These are phyloP conservation scores for Piprites chloris DNA, from an alignment of 2,113 vertebrate genomes.

Conservation along the genomic window DNA sequence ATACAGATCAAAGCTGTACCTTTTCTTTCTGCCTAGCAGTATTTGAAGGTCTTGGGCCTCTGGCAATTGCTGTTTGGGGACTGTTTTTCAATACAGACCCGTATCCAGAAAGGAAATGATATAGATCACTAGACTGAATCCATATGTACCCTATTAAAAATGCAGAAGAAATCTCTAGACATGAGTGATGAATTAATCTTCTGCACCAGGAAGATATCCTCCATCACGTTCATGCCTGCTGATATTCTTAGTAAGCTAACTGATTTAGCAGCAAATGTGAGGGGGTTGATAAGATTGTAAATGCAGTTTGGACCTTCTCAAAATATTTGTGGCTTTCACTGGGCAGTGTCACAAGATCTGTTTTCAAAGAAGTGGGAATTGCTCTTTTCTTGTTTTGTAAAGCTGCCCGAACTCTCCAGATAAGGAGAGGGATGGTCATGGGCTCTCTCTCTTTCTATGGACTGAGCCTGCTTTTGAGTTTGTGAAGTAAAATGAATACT, in stretches of 20 bases:
- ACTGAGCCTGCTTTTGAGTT: not conserved
- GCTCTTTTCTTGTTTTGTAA: not conserved
- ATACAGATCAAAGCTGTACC: not conserved
- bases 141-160: constrained; percentile 1
- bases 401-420: not conserved
- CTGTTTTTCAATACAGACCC: not conserved
- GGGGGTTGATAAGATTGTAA: not conserved
- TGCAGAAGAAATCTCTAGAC: not conserved
- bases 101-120: not conserved
- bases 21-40: not conserved
- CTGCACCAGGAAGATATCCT: not conserved
- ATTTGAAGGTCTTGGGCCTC: not conserved
- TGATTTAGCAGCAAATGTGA: not conserved
- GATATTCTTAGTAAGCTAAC: not conserved
- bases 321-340: not conserved
- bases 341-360: not conserved
- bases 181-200: not conserved
- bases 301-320: not conserved
- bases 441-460: not conserved
- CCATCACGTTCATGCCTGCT: not conserved
- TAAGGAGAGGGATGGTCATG: not conserved
- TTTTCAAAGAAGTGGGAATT: not conserved
- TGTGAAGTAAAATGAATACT: not conserved
- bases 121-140: not conserved
- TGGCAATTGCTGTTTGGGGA: not conserved